Conservation (phyloP, 2,888 invertebrate genomes). For the Aethes cnicana region DNA sequence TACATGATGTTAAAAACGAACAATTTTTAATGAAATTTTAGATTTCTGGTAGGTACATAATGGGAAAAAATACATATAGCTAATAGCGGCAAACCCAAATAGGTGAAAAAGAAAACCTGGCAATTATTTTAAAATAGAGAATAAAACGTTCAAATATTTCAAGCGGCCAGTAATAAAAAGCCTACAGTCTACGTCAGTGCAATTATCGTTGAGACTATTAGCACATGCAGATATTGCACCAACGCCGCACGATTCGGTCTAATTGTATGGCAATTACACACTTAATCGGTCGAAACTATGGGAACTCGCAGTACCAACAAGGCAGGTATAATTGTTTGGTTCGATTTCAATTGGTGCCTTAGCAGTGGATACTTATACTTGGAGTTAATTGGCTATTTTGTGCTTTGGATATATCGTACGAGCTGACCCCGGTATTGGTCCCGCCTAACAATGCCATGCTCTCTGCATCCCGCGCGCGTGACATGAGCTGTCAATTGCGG, state of each 20-base stretch:
- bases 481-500: no score
- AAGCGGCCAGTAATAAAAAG: constrained; percentile 14
- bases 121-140: no score
- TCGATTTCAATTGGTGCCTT: constrained; percentile 28
- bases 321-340: constrained; percentile 29
- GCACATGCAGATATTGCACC: constrained; percentile 58
- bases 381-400: not conserved
- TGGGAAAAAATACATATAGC: no score
- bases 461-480: no score
- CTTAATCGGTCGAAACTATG: constrained; percentile 51
- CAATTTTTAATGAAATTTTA: no score
- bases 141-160: no score
- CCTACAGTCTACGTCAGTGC: constrained; percentile 50
- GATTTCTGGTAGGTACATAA: no score
- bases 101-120: no score
- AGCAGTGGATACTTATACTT: constrained; percentile 10
- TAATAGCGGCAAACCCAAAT: no score
- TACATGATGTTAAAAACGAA: no score
- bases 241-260: constrained; percentile 54
- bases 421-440: no score
- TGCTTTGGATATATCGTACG: not conserved
- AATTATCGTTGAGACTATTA: constrained; percentile 72
- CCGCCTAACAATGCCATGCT: no score
- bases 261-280: constrained; percentile 64
- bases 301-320: constrained; percentile 35